Base-by-base conservation (phyloP, 2,113 vertebrate species). In the Herpetotheres cachinnans region DNA sequence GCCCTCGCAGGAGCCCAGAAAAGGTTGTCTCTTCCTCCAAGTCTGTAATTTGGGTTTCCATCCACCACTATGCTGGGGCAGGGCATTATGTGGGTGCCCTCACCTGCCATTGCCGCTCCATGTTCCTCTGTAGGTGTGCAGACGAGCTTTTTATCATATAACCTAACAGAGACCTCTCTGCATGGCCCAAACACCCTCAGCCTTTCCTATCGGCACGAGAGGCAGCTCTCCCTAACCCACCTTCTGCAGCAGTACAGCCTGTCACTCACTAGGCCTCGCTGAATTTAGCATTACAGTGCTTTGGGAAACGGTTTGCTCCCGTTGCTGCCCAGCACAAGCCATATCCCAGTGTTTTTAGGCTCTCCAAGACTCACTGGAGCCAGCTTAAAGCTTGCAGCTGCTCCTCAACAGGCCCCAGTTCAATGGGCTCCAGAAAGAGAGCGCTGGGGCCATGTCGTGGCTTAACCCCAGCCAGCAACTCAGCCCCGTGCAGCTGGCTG, bases 121-220 rank as follows among this genome's bases (percentile, higher is more conserved):
- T 72, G 63, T 29, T 77, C 73, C 58, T 54, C 44, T 30, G 13
- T 6, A 29, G 54, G 44, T 46, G 21, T 67, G 62, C 69, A 90
- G 56, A 49, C 16, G n/a, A 87, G 14, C 9, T 56, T 71, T 49
- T 67, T 27, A 74, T 22, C 61, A n/a, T 10, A 14, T 19, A 65
- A 86, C 42, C 50, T 70, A 55, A 14, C 3, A 58, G 59, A 82
- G 26, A 18, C 25, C 36, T 22, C 27, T 42, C 65, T 54, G 42
- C 26, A 38, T 0, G 24, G 52, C 47, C 27, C 63, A 69, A 76
- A 69, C 3, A 17, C 20, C 16, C 32, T 44, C 13, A 58, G 47
- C 42, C 56, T 30, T 58, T 30, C 55, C 42, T 3, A 29, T 9
- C 40, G 34, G 61, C 66, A 32, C 0, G 0, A 63, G 42, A 38